These are phyloP conservation scores for Diplodus sargus DNA, from an alignment of 2,797 vertebrate species.

Conservation along the genomic window DNA sequence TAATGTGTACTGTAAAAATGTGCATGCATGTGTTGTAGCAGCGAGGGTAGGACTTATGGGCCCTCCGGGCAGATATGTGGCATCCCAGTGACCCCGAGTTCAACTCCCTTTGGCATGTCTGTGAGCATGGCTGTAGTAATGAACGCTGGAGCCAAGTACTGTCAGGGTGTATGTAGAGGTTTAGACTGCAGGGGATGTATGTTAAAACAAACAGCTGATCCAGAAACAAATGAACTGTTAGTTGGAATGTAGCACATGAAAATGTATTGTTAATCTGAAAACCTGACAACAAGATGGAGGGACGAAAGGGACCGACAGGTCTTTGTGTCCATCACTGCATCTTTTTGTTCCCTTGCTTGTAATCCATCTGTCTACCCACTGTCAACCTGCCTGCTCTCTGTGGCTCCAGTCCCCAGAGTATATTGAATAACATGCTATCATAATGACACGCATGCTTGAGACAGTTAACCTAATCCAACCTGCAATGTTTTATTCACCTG, in stretches of 20 bases:
- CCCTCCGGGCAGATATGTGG: slow-evolving; percentile 40
- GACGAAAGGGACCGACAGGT: background rate
- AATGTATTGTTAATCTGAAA: slow-evolving; percentile 22
- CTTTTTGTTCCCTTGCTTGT: slow-evolving; percentile 42
- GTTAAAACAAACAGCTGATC: slow-evolving; percentile 21
- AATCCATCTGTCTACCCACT: slow-evolving; percentile 49
- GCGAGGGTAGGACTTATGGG: slow-evolving; percentile 35
- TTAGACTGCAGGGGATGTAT: slow-evolving; percentile 21
- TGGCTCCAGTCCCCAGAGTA: slow-evolving; percentile 45
- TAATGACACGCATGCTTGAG: slow-evolving; percentile 30
- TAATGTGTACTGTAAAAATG: slow-evolving; percentile 36
- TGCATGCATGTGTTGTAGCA: slow-evolving; percentile 31
- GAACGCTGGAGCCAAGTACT: slow-evolving; percentile 45
- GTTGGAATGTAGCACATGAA: background rate
- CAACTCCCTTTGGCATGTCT: slow-evolving; percentile 48
- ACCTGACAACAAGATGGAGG: background rate
- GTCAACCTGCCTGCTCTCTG: slow-evolving; percentile 48
- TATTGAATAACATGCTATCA: slow-evolving; percentile 62
- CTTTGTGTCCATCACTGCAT: slow-evolving; percentile 31
- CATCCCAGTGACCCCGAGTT: slow-evolving; percentile 53
- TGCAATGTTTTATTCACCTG: slow-evolving; percentile 54
- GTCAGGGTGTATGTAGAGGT: slow-evolving; percentile 21
- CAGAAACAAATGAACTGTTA: background rate
- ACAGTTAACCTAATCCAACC: slow-evolving; percentile 26
- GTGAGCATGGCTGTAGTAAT: slow-evolving; percentile 46